Base-by-base conservation (phyloP, 2,888 invertebrate genomes). In the Hofmannophila pseudospretella region DNA sequence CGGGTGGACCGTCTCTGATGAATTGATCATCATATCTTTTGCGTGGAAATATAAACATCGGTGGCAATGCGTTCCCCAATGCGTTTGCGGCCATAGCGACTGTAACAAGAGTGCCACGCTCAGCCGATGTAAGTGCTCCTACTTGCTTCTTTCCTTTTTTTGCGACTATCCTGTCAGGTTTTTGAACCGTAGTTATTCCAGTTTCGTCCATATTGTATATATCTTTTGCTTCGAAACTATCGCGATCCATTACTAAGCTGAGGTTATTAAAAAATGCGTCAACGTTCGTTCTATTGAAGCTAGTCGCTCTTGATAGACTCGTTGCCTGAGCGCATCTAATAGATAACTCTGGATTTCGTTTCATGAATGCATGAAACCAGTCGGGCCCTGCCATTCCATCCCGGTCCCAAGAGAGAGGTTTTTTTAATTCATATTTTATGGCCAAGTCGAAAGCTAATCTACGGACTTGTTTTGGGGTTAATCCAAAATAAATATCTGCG, bases 21-120 rank as follows among this genome's bases (percentile, higher is more conserved):
- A 57, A 57, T 32, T 60, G 50, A 0, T 49, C 45, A 3, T 56
- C 43, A 10, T 46, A 60, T 9, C 49, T 22, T 1, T 51, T 14
- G 0, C 57, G 35, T 0, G 58, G 60, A 41, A 62, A 66, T 0
- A 65, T 38, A 32, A 62, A 65, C 0, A 61, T 23, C 0, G 60
- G 56, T 2, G 64, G 61, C 8, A 66, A 39, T 1, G 37, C 19
- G 42, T 64, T 62, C 3, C 63, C 61, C 0, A 58, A 4, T 1
- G 59, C 62, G 25, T 57, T 59, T 3, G 51, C 58, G 16, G 68
- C 67, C 35, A 48, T 42, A 5, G 58, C 51, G 22, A 72, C 43
- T 44, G 65, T 63, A 0, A 60, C 55, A 5, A 59, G 39, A 7
- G 63, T 59, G 0, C 69, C 69, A 16, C 65, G 46, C 47, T 75